phyloP scores from a whole-genome alignment of 1,140 invertebrate species.

The Pinna nobilis region DNA sequence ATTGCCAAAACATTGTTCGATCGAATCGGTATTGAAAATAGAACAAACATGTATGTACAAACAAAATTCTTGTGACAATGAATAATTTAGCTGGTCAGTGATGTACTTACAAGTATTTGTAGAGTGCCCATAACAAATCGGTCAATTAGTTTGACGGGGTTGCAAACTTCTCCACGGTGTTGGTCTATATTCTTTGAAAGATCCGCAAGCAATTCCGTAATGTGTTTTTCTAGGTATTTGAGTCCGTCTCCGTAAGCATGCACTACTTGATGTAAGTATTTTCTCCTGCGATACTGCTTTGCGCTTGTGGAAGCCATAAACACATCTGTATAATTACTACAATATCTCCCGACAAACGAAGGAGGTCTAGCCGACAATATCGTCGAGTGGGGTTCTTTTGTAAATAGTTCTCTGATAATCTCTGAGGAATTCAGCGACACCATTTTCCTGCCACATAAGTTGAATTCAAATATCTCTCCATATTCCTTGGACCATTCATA shows the following conservation, averaged over 20 bases:
- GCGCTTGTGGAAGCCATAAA: neutral
- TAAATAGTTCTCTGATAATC: neutral
- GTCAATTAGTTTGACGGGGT: too few relatives aligned
- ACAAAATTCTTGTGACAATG: too few relatives aligned
- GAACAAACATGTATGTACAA: too few relatives aligned
- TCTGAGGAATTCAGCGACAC: slow-evolving; percentile 6
- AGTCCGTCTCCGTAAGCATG: slow-evolving; percentile 11
- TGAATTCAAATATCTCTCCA: slow-evolving; percentile 15
- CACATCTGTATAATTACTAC: slow-evolving; percentile 15
- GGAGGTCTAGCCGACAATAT: neutral
- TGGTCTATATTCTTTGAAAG: too few relatives aligned
- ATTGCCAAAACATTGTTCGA: too few relatives aligned
- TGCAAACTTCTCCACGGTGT: too few relatives aligned
- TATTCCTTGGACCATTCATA: neutral
- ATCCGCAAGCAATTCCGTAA: too few relatives aligned
- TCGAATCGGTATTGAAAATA: too few relatives aligned
- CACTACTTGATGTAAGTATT: neutral
- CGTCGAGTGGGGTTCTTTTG: slow-evolving; percentile 7
- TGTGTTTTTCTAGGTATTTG: neutral
- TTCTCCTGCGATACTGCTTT: slow-evolving; percentile 7
- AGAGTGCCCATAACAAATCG: too few relatives aligned
- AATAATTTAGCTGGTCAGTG: too few relatives aligned
- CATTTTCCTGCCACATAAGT: neutral
- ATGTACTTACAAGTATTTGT: too few relatives aligned
- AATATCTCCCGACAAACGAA: slow-evolving; percentile 2